Evolutionary conservation across 2,113 vertebrate species (phyloP).

Genomic region (Machaerirhynchus nigripectus): DNA sequence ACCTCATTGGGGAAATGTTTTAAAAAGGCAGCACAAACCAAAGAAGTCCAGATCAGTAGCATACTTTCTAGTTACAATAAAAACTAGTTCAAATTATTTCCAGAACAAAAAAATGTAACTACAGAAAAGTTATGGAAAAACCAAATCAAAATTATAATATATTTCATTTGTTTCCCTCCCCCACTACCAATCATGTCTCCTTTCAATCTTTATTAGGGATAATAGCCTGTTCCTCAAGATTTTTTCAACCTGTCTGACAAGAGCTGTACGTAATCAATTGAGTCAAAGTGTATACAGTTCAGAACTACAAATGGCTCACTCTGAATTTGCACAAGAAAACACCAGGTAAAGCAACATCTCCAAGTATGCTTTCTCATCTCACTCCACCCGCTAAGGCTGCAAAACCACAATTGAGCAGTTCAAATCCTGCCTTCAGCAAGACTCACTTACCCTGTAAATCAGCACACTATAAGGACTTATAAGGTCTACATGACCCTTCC

Average conservation of each 20-base stretch:
- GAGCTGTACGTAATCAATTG: background rate
- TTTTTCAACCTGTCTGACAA: background rate
- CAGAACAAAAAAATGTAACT: background rate
- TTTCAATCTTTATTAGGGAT: background rate
- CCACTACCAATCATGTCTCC: background rate
- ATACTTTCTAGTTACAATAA: background rate
- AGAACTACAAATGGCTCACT: background rate
- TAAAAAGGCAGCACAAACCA: background rate
- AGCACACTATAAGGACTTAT: background rate
- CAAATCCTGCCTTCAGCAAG: background rate
- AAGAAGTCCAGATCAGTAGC: background rate
- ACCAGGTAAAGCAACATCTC: background rate
- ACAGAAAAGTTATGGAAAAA: background rate
- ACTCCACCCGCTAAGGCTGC: background rate
- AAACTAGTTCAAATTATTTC: background rate
- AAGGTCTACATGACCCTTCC: background rate
- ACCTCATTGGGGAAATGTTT: background rate
- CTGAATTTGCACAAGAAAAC: background rate
- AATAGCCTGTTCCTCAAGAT: background rate
- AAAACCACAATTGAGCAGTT: background rate
- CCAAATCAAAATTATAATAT: background rate
- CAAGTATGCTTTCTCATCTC: background rate
- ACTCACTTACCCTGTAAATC: background rate
- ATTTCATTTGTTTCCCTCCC: background rate
- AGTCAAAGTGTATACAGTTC: background rate